Evolutionary conservation across 2,113 vertebrate species (phyloP), one percentile per base, ranked within the genome.

Genomic region (Onychorhynchus coronatus): DNA sequence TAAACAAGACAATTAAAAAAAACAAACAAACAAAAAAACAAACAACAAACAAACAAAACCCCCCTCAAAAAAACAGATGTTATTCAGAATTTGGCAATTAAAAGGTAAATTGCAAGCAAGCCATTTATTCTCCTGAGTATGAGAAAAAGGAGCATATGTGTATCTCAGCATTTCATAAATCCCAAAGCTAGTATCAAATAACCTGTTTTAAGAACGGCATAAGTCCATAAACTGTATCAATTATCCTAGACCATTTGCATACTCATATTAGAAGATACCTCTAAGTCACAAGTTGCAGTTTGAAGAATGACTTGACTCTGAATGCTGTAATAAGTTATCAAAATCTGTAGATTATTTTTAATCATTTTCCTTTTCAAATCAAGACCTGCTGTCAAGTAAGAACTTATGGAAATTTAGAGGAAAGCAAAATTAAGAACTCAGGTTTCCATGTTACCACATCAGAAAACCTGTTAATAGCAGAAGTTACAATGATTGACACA

Each of bases 51-150:
- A 27, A 27, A 19, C 21, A 7, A 27, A 7, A 17, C 41, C 14
- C 13, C 5, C 5, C 8, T 46, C 28, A 42, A 33, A 18, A 10
- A 41, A 4, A 10, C 14, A 23, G 10, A 53, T 1, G 0, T 8
- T 72, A n/a, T 56, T 75, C 35, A 39, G 17, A 82, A 56, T 30
- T 13, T 42, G 18, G 11, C 31, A 80, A 19, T 24, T 77, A 62
- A 72, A 61, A 67, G 5, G 9, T 46, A 81, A 67, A 62, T 18
- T 30, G 6, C 8, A 67, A 90, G 28, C 11, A 61, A 85, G 39
- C 4, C 4, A 19, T 52, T 73, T 65, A 24, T 15, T 70, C 24
- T 84, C 11, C 11, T 31, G 12, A 52, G 28, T 20, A 71, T 5
- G 7, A 6, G 9, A 52, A 74, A 81, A 84, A 65, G 5, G 3